Evolutionary conservation across 2,113 vertebrate genomes (phyloP).

Genomic region (Cervus canadensis): DNA sequence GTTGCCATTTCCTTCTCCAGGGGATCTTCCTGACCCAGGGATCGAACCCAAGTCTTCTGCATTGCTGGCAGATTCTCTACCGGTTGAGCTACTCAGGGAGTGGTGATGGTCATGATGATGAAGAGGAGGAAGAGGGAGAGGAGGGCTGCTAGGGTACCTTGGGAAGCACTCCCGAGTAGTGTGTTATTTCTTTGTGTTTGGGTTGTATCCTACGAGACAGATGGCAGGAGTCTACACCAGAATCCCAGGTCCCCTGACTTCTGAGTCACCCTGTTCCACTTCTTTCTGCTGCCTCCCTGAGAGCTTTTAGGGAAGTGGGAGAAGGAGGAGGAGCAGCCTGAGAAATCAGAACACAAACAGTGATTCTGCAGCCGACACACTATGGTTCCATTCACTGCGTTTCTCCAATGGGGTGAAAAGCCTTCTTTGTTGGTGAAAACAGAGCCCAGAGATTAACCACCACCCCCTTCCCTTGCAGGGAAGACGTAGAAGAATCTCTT

Average conservation of each 20-base stretch:
- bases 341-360: background rate
- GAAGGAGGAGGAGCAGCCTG: background rate
- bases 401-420: conserved; percentile 33
- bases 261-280: background rate
- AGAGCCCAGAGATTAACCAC: background rate
- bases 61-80: background rate
- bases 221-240: background rate
- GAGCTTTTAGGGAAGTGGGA: background rate
- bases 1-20: background rate
- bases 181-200: background rate
- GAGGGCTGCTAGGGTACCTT: background rate
- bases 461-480: background rate
- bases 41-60: background rate
- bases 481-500: background rate
- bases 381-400: background rate
- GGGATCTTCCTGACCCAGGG: background rate
- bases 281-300: background rate
- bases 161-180: background rate
- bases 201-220: background rate
- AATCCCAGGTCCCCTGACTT: background rate
- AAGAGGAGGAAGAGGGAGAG: background rate
- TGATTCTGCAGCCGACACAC: background rate
- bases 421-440: conserved; percentile 16
- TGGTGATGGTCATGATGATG: background rate
- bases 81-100: background rate